Percentiles rank a stretch among this genome's conserved stretches.
Evolutionary conservation across 2,113 vertebrate genomes (phyloP).

Genomic region (Spheniscus mendiculus): DNA sequence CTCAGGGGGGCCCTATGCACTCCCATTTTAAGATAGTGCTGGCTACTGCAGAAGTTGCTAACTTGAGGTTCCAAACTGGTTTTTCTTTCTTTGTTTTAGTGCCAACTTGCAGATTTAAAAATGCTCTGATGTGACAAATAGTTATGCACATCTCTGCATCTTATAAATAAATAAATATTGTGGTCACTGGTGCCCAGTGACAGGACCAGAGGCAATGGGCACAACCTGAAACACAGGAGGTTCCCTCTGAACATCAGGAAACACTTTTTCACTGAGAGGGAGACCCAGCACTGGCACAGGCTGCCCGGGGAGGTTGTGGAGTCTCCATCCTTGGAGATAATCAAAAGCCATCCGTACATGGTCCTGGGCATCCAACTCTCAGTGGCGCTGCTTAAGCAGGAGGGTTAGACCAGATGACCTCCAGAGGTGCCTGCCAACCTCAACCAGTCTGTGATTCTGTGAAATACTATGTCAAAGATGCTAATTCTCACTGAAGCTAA

Average conservation of each 20-base stretch:
- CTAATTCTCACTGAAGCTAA: not conserved
- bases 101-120: not conserved
- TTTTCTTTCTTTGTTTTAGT: not conserved
- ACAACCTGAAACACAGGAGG: not conserved
- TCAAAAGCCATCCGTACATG: not conserved
- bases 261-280: not conserved
- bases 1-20: not conserved
- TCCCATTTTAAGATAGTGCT: not conserved
- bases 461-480: not conserved
- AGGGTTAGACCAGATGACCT: fast-evolving
- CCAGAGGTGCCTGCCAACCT: not conserved
- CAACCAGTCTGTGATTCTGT: not conserved
- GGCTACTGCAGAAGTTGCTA: not conserved
- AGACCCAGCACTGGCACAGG: not conserved
- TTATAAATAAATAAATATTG: not conserved
- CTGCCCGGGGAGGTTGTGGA: not conserved
- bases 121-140: not conserved
- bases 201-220: not conserved
- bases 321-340: not conserved
- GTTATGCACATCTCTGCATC: not conserved
- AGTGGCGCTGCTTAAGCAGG: not conserved
- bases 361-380: not conserved
- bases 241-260: not conserved
- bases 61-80: not conserved
- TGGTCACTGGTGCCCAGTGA: not conserved